These are phyloP conservation scores for Enteromius anoplus DNA, from an alignment of 2,797 vertebrate species.

Conservation along the genomic window DNA sequence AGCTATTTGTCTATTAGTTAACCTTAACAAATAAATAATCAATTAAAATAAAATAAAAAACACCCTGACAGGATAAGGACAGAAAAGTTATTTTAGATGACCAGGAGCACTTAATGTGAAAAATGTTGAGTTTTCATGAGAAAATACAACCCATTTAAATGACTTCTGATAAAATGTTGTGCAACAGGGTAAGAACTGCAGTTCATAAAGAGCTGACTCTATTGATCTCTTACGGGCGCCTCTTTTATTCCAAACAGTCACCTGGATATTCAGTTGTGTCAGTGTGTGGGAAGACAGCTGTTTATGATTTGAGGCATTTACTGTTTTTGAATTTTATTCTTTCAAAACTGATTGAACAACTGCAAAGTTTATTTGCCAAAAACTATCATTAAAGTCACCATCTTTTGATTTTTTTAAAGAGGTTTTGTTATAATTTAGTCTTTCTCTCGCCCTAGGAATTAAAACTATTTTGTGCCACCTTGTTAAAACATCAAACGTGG, in stretches of 20 bases:
- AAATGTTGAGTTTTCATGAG: background rate
- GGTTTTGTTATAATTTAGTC: background rate
- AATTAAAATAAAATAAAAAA: background rate
- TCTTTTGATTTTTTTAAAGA: background rate
- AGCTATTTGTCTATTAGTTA: background rate
- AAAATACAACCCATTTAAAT: background rate
- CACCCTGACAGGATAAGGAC: background rate
- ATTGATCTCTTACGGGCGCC: background rate
- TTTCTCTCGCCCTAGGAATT: background rate
- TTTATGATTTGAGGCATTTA: slow-evolving; percentile 19
- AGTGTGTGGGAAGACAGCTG: background rate
- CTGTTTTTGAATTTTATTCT: background rate
- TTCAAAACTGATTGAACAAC: background rate
- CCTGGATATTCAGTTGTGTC: slow-evolving; percentile 18
- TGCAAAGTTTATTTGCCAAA: background rate
- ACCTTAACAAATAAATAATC: background rate
- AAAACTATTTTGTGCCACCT: background rate
- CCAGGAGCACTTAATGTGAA: background rate
- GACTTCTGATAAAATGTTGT: slow-evolving; percentile 7
- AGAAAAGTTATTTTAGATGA: background rate
- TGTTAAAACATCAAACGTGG: background rate
- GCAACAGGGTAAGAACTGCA: background rate
- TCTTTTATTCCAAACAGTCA: slow-evolving; percentile 23
- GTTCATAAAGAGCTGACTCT: slow-evolving; percentile 1
- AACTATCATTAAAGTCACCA: background rate